Conservation (phyloP, 2,888 invertebrate genomes). For the Opisthograptis luteolata region DNA sequence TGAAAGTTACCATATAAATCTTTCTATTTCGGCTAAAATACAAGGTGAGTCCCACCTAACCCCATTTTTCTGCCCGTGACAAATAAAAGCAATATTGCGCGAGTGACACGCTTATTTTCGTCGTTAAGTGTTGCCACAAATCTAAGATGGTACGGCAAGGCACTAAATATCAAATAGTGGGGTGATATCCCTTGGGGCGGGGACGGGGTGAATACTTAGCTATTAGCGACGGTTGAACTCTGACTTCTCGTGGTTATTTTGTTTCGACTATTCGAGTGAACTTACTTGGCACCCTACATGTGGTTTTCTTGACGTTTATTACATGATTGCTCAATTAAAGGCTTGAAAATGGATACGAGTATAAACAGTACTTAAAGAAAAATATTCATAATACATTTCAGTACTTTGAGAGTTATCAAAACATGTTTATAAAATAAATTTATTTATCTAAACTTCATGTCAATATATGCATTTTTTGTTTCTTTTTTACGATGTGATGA, state of each 20-base stretch:
- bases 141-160: slow-evolving; percentile 81
- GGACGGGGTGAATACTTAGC: slow-evolving; percentile 58
- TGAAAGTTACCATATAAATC: slow-evolving; percentile 20
- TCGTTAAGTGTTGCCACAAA: slow-evolving; percentile 71
- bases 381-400: no score
- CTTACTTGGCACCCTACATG: slow-evolving; percentile 24
- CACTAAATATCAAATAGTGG: slow-evolving; percentile 65
- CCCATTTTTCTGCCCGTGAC: slow-evolving; percentile 46
- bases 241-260: slow-evolving; percentile 66
- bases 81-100: slow-evolving; percentile 47
- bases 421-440: no score
- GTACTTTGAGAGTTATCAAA: no score
- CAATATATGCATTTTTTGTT: no score
- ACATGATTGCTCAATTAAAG: background rate
- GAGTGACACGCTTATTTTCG: slow-evolving; percentile 53
- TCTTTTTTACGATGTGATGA: no score
- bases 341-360: no score
- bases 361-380: no score
- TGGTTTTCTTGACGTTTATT: slow-evolving; percentile 16
- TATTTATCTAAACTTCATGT: no score
- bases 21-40: slow-evolving; percentile 20
- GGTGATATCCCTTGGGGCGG: slow-evolving; percentile 54
- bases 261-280: slow-evolving; percentile 36
- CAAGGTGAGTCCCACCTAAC: slow-evolving; percentile 20
- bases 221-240: slow-evolving; percentile 74